These are phyloP conservation scores for Rhinophrynus dorsalis DNA, from an alignment of 2,797 vertebrate genomes.

Conservation along the genomic window DNA sequence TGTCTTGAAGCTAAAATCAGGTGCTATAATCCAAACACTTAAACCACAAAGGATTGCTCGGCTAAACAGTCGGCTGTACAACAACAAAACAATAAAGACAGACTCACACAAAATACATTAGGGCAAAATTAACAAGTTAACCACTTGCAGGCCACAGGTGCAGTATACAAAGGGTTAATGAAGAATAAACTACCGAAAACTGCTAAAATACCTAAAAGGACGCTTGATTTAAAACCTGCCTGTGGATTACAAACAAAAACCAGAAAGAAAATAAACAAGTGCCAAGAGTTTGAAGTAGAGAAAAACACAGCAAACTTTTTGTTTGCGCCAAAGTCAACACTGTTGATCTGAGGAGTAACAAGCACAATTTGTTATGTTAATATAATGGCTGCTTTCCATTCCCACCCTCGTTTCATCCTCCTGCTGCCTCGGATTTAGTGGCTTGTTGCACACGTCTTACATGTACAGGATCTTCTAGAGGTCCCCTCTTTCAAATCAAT, in stretches of 20 bases:
- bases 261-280: constrained; percentile 31
- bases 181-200: constrained; percentile 37
- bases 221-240: constrained; percentile 45
- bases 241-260: constrained; percentile 50
- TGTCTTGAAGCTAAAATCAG: constrained; percentile 45
- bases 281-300: constrained; percentile 26
- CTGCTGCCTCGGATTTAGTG: background rate
- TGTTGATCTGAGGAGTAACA: constrained; percentile 29
- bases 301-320: constrained; percentile 33
- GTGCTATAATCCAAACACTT: constrained; percentile 53
- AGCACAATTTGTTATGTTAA: constrained; percentile 45
- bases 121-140: background rate
- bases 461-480: constrained; percentile 2
- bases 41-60: constrained; percentile 20
- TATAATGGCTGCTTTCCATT: constrained; percentile 49
- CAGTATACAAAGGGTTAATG: constrained; percentile 29
- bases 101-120: constrained; percentile 24
- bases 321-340: constrained; percentile 51
- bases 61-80: constrained; percentile 17
- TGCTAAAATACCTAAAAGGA: constrained; percentile 26
- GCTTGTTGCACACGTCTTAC: constrained; percentile 4
- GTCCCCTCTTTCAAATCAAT: background rate
- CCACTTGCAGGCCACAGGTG: background rate
- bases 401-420: constrained; percentile 2
- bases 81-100: constrained; percentile 47